Conservation (phyloP, 2,113 vertebrate species). For the Festucalex cinctus region DNA sequence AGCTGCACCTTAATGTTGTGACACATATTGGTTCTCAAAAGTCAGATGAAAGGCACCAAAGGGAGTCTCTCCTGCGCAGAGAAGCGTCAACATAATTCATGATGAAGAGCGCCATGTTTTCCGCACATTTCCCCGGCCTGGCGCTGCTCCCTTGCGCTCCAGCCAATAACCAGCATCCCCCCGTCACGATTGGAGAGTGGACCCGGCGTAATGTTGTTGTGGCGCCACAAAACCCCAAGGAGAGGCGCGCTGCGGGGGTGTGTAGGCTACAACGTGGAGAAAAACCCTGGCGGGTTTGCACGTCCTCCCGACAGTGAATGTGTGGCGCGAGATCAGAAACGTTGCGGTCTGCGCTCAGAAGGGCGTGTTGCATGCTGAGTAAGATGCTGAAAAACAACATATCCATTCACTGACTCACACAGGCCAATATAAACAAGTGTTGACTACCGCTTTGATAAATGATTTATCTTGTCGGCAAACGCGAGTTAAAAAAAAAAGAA, state of each 20-base stretch:
- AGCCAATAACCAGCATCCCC: background rate
- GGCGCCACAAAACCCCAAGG: constrained; percentile 10
- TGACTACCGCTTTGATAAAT: background rate
- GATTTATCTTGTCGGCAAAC: background rate
- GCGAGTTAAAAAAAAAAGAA: background rate
- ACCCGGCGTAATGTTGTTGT: constrained; percentile 5
- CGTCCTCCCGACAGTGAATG: background rate
- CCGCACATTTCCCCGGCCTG: constrained; percentile 9
- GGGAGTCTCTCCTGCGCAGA: background rate
- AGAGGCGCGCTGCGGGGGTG: background rate
- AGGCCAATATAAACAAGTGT: background rate
- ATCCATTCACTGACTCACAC: background rate
- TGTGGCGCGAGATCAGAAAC: background rate
- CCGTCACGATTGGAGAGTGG: constrained; percentile 4
- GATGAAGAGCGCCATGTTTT: constrained; percentile 10
- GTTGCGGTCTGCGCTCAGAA: background rate
- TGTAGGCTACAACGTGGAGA: background rate
- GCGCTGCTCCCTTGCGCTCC: constrained; percentile 4
- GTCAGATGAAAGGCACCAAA: background rate
- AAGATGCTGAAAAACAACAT: constrained; percentile 5
- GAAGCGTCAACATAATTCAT: constrained; percentile 7
- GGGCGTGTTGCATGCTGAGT: constrained; percentile 9
- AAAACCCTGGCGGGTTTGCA: background rate
- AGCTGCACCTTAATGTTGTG: background rate
- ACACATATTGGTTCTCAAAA: constrained; percentile 23